phyloP scores from a whole-genome alignment of 2,888 invertebrate species.

The Amphipyra tragopoginis region DNA sequence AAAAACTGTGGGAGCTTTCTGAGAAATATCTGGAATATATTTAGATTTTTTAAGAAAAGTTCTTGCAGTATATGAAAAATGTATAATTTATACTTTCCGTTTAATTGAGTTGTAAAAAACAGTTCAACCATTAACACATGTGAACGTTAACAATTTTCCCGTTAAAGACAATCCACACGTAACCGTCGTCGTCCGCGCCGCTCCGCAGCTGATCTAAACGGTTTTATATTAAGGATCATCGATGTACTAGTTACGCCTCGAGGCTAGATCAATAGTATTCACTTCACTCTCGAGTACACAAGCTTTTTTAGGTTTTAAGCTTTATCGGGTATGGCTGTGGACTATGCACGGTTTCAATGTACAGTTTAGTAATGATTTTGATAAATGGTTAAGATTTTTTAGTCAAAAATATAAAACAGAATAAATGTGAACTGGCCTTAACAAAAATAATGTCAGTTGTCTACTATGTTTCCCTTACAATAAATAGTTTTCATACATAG shows the following conservation, averaged over 20 bases:
- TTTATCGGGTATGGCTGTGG: constrained; percentile 27
- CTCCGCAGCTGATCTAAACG: constrained; percentile 68
- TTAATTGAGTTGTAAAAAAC: too few relatives aligned
- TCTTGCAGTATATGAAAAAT: too few relatives aligned
- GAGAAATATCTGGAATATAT: not conserved
- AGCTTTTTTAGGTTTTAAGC: constrained; percentile 53
- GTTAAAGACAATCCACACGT: not conserved
- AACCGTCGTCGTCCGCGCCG: constrained; percentile 50
- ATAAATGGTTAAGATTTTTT: not conserved
- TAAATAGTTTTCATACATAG: constrained; percentile 16
- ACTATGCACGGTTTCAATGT: constrained; percentile 32
- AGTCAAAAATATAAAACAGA: not conserved
- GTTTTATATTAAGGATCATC: constrained; percentile 87
- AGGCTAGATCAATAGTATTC: constrained; percentile 76
- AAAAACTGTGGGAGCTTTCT: not conserved
- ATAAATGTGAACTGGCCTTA: not conserved
- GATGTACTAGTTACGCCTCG: constrained; percentile 69
- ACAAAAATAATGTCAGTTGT: not conserved
- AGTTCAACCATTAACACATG: too few relatives aligned
- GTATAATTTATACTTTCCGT: too few relatives aligned
- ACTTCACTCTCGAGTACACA: constrained; percentile 58
- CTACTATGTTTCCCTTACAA: not conserved
- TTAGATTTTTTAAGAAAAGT: too few relatives aligned
- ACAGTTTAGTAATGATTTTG: not conserved
- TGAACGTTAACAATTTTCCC: too few relatives aligned